Evolutionary conservation across 30 jellyfish, hydroid and myxozoan species (phyloP).

Genomic region (Hydra vulgaris): DNA sequence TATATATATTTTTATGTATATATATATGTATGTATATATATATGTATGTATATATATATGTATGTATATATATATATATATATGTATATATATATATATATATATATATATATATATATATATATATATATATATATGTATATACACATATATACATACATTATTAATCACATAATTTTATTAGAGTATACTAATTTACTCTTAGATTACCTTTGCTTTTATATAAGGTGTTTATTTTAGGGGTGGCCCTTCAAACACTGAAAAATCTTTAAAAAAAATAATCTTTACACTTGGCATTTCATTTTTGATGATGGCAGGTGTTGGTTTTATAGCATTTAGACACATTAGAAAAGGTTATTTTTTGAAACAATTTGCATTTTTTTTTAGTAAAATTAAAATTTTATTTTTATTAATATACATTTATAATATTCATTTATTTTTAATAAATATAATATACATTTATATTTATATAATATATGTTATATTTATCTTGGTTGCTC

Average conservation of each 20-base stretch:
- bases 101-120: not conserved
- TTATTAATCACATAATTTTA: no score
- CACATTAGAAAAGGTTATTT: slow-evolving; percentile 53
- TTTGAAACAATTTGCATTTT: not conserved
- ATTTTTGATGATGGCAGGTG: slow-evolving; percentile 43
- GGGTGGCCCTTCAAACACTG: slow-evolving; percentile 26
- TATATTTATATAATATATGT: no score
- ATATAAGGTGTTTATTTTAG: not conserved
- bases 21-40: no score
- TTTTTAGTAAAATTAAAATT: no score
- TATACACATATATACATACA: no score
- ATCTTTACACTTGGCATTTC: slow-evolving; percentile 59
- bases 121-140: no score
- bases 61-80: not conserved
- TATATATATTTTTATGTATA: not conserved
- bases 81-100: not conserved
- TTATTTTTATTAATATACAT: no score
- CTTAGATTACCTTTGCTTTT: no score
- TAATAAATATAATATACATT: no score
- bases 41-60: not conserved
- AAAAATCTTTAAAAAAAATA: slow-evolving; percentile 36
- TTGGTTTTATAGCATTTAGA: slow-evolving; percentile 57
- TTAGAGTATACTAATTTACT: no score
- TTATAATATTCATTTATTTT: no score
- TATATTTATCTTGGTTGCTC: no score